Conservation (phyloP, 2,888 invertebrate genomes). For the Nymphalis c-album region DNA sequence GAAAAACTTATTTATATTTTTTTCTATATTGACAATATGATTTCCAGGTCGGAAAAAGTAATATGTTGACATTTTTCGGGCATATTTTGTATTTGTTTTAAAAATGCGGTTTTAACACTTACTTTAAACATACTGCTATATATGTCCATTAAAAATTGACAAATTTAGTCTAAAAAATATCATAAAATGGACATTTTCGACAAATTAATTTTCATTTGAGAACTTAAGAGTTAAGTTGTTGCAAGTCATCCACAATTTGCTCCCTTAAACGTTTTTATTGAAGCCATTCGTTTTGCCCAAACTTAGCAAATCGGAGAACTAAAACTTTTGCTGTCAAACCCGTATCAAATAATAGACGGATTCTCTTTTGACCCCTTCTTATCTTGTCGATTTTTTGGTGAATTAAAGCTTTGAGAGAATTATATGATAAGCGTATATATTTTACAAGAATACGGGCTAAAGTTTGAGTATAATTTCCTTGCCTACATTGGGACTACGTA, state of each 20-base stretch:
- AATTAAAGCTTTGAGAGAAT: conserved; percentile 30
- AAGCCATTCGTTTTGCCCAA: conserved; percentile 17
- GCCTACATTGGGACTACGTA: no score
- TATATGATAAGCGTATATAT: conserved; percentile 13
- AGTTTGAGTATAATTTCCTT: no score
- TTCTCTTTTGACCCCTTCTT: conserved; percentile 39
- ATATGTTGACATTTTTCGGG: no score
- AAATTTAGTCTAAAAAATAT: no score
- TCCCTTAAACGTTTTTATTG: conserved; percentile 20
- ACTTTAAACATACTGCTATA: no score
- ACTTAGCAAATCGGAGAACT: conserved; percentile 32
- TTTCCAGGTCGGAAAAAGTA: no score
- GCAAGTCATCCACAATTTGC: conserved; percentile 29
- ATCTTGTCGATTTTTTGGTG: conserved; percentile 40
- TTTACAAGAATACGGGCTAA: neutral
- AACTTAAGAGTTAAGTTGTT: conserved; percentile 1
- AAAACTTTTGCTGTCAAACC: conserved; percentile 40
- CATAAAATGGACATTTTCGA: neutral
- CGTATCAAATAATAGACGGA: conserved; percentile 39
- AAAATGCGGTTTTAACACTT: no score
- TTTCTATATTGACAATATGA: no score
- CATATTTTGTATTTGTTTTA: no score
- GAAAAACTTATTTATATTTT: neutral
- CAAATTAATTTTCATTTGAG: neutral
- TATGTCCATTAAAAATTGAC: no score